Evolutionary conservation across 2,113 vertebrate genomes (phyloP).

Genomic region (Pleuronectes platessa): DNA sequence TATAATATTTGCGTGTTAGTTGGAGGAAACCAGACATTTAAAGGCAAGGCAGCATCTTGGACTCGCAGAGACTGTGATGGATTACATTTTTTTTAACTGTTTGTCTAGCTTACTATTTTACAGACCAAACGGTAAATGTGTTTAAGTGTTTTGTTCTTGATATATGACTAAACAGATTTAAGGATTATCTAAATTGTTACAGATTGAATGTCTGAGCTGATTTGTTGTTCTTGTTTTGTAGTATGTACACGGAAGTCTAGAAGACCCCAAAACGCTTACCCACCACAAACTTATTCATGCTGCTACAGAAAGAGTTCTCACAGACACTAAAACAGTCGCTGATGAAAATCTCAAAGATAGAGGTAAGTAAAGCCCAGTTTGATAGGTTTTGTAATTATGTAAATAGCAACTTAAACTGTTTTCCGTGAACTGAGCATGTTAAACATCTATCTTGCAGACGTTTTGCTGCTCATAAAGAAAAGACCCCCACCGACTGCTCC

Average conservation of each 20-base stretch:
- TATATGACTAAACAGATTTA: no score
- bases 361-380: constrained; percentile 76
- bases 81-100: no score
- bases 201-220: not conserved
- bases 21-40: no score
- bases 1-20: no score
- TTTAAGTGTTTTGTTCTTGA: no score
- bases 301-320: constrained; percentile 91
- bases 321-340: constrained; percentile 88
- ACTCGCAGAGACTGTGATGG: no score
- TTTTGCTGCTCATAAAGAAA: constrained; percentile 91
- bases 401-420: accelerated
- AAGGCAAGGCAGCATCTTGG: no score
- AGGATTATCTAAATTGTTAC: not conserved
- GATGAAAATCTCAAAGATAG: constrained; percentile 95
- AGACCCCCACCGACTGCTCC: constrained; percentile 86
- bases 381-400: not conserved
- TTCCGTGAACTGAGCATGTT: not conserved
- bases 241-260: constrained; percentile 90
- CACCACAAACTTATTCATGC: constrained; percentile 96
- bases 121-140: not conserved
- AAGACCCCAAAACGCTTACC: constrained; percentile 94
- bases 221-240: constrained; percentile 62
- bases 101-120: no score
- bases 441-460: constrained; percentile 79